Base-by-base conservation (phyloP, 2,888 invertebrate species). In the Melanargia galathea region DNA sequence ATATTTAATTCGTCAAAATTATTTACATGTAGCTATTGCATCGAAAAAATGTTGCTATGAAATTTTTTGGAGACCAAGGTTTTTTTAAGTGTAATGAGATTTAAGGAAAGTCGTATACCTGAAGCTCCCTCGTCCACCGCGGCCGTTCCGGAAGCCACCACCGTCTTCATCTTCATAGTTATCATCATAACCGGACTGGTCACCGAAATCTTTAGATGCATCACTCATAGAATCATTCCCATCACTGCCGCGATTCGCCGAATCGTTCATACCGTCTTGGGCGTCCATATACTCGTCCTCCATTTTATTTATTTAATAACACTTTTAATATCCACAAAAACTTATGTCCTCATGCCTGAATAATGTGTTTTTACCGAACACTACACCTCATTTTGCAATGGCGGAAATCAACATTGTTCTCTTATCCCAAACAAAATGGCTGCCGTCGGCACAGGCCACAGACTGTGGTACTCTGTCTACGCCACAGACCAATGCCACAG, bases 271-370 rank as follows among this genome's bases (percentile, higher is more conserved):
- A 62, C 70, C 71, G 72, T 89, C 89, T 71, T 86, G 88, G 57
- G 81, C 66, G 65, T 89, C 89, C 79, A 86, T 84, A 72, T 87
- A 90, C 71, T 88, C 88, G 51, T 89, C 89, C 69, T 87, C 90
- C 90, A 90, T 90, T 70, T 70, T 69, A 74, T 73, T 52, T 35
- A 52, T 20, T 52, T 72, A 69, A 1, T 72, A 69, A 1, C 46
- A 57, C 57, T 57, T 57, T 2, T 20, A 33, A 46, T 68, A 62
- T 69, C 63, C 68, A 77, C 75, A 20, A 71, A 75, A 72, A 78
- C 73, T 75, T 81, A 82, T 75, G 80, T 85, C 82, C 78, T 80
- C 86, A 87, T 88, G 73, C 80, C 84, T 79, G 71, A 70, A 73
- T 66, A 71, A 63, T 62, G 71, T 70, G 65, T 66, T 72, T 73